Conservation (phyloP, 2,797 vertebrate genomes). For the Mormyrops boulengeri region DNA sequence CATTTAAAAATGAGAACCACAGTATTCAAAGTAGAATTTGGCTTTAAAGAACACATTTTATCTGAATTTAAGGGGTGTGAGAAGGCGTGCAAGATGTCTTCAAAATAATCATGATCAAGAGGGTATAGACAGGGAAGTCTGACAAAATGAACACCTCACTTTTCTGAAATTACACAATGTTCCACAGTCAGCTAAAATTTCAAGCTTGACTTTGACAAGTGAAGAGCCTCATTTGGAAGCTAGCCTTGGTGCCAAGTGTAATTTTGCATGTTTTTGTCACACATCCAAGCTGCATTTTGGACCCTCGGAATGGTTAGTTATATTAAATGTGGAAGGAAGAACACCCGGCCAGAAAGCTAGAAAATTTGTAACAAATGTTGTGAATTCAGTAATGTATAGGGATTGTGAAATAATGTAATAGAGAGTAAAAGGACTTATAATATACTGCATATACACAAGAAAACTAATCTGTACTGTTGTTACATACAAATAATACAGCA, state of each 20-base stretch:
- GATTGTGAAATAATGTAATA: neutral
- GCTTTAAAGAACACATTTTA: neutral
- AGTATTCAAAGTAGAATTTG: neutral
- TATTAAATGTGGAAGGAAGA: neutral
- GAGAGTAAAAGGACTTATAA: neutral
- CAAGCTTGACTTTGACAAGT: neutral
- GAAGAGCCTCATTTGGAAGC: neutral
- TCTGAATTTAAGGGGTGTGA: neutral
- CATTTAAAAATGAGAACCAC: neutral
- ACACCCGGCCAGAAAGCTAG: neutral
- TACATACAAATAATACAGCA: neutral
- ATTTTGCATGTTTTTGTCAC: conserved; percentile 5
- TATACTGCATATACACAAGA: neutral
- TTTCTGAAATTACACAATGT: neutral
- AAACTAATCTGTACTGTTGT: neutral
- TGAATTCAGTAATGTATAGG: neutral
- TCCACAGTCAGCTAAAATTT: neutral
- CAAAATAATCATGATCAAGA: neutral
- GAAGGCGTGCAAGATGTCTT: neutral
- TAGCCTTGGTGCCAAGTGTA: neutral
- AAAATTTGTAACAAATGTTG: neutral
- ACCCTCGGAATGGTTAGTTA: neutral
- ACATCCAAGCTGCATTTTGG: neutral
- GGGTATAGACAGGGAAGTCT: neutral
- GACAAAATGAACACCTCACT: neutral